These are phyloP conservation scores for Phorcus lineatus DNA, from an alignment of 2,888 invertebrate genomes.

Conservation along the genomic window DNA sequence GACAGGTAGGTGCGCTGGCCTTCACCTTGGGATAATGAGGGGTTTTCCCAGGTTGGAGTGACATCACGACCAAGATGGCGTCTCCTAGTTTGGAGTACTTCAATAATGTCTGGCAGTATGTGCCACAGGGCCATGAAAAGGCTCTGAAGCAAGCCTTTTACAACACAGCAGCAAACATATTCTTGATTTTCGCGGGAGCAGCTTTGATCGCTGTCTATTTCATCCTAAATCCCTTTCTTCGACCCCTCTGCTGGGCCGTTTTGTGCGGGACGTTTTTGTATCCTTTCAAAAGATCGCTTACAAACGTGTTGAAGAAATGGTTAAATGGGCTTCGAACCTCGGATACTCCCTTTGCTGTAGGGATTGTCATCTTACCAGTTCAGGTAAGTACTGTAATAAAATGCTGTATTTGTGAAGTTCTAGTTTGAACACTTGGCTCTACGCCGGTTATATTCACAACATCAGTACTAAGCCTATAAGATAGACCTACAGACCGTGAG, in stretches of 20 bases:
- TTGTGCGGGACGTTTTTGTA: constrained; percentile 97
- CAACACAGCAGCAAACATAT: constrained; percentile 88
- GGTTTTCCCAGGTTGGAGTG: neutral
- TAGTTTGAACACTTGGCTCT: too few relatives aligned
- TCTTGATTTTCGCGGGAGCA: constrained; percentile 82
- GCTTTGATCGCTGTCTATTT: constrained; percentile 74
- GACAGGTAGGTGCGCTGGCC: neutral
- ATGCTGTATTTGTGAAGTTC: neutral
- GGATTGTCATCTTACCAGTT: constrained; percentile 80
- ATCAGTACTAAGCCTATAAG: too few relatives aligned
- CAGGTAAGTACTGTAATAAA: constrained; percentile 71
- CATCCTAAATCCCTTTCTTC: constrained; percentile 89
- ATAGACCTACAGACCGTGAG: too few relatives aligned
- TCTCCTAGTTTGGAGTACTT: constrained; percentile 55
- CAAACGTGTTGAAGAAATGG: constrained; percentile 87
- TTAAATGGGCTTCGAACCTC: constrained; percentile 73
- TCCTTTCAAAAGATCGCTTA: constrained; percentile 90
- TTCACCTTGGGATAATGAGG: neutral
- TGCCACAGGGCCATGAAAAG: constrained; percentile 81
- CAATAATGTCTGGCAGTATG: constrained; percentile 63
- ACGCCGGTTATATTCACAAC: too few relatives aligned
- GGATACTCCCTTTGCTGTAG: constrained; percentile 77
- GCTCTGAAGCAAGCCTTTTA: constrained; percentile 94
- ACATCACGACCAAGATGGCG: constrained; percentile 42
- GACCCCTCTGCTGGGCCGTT: constrained; percentile 95